phyloP scores from a whole-genome alignment of 1,140 invertebrate species.

The Drosophila hydei region DNA sequence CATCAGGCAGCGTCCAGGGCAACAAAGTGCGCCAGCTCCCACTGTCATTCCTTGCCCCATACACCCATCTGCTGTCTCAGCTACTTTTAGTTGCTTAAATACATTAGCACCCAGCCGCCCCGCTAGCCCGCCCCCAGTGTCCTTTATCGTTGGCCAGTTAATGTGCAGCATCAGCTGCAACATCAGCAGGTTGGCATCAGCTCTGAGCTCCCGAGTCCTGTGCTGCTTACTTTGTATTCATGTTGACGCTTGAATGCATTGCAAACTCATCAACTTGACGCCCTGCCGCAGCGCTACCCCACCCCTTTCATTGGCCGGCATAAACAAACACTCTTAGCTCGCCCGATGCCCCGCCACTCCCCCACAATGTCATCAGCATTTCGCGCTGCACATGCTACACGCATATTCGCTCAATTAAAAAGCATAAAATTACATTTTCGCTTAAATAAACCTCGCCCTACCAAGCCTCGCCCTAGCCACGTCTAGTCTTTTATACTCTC shows the following conservation, averaged over 20 bases:
- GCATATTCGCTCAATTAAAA: slow-evolving; percentile 82
- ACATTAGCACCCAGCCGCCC: slow-evolving; percentile 38
- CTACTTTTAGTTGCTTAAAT: slow-evolving; percentile 60
- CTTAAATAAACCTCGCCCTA: slow-evolving; percentile 69
- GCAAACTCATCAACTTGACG: slow-evolving; percentile 70
- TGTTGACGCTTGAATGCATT: slow-evolving; percentile 76
- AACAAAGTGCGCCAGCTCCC: background rate
- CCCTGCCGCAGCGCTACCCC: slow-evolving; percentile 3
- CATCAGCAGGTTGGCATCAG: slow-evolving; percentile 36
- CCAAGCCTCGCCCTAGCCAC: slow-evolving; percentile 1
- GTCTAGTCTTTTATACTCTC: background rate
- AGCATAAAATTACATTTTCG: slow-evolving; percentile 82
- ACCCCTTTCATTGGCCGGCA: background rate
- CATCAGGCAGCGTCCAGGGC: slow-evolving; percentile 42
- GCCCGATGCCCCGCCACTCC: background rate
- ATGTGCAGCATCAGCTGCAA: slow-evolving; percentile 51
- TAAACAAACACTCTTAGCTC: slow-evolving; percentile 6
- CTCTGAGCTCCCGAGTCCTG: background rate
- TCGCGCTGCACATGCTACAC: slow-evolving; percentile 61
- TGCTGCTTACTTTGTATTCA: slow-evolving; percentile 61
- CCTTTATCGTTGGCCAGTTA: slow-evolving; percentile 36
- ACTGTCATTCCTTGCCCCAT: background rate
- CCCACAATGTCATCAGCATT: slow-evolving; percentile 10
- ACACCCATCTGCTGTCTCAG: slow-evolving; percentile 30
- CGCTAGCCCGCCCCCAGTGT: slow-evolving; percentile 6